Evolutionary conservation across 2,888 invertebrate genomes (phyloP).

Genomic region (Parnassius apollo): DNA sequence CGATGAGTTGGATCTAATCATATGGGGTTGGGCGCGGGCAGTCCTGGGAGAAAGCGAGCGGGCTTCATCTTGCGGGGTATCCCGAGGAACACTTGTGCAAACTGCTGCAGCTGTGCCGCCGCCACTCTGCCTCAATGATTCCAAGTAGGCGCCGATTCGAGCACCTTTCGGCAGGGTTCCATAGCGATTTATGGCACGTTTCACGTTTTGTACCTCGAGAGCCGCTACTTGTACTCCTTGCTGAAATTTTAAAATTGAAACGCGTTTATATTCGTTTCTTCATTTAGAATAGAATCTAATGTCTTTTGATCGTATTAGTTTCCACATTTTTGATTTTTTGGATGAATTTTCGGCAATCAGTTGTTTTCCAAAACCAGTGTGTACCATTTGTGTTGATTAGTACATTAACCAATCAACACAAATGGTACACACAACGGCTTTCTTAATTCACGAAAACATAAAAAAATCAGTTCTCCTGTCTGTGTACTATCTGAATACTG

Average conservation of each 20-base stretch:
- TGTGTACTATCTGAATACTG: too few relatives aligned
- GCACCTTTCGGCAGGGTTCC: slow-evolving; percentile 98
- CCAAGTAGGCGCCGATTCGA: slow-evolving; percentile 96
- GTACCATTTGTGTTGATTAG: too few relatives aligned
- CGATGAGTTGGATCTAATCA: slow-evolving; percentile 94
- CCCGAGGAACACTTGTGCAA: slow-evolving; percentile 59
- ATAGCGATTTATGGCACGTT: slow-evolving; percentile 95
- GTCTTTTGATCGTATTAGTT: too few relatives aligned
- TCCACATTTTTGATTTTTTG: too few relatives aligned
- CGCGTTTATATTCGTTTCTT: too few relatives aligned
- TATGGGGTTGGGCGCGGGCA: slow-evolving; percentile 87
- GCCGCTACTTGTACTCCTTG: slow-evolving; percentile 91
- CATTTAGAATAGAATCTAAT: too few relatives aligned
- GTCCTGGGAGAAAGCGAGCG: slow-evolving; percentile 85
- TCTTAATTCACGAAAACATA: too few relatives aligned
- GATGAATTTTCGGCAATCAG: too few relatives aligned
- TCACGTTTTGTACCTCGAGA: slow-evolving; percentile 96
- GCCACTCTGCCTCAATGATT: slow-evolving; percentile 93
- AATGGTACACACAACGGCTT: too few relatives aligned
- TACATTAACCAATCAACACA: too few relatives aligned
- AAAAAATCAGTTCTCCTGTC: too few relatives aligned
- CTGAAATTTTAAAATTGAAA: slow-evolving; percentile 32
- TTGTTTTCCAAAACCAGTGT: too few relatives aligned
- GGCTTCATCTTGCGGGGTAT: slow-evolving; percentile 56
- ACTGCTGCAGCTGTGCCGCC: slow-evolving; percentile 54